phyloP scores from a whole-genome alignment of 2,113 vertebrate genomes.

The human region DNA sequence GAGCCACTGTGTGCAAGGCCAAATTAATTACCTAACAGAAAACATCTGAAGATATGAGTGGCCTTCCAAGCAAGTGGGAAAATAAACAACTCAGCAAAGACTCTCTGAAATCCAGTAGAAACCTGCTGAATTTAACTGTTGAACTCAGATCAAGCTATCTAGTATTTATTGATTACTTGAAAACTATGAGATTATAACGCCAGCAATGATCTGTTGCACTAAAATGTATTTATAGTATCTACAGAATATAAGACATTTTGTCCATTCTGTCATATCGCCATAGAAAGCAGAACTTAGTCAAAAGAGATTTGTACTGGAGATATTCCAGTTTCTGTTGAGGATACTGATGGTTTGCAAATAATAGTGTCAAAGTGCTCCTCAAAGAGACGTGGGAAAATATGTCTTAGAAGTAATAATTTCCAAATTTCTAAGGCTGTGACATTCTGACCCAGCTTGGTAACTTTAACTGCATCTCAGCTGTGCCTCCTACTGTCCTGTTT shows the following conservation, averaged over 20 bases:
- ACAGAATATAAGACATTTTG: conserved; percentile 14
- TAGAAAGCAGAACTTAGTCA: conserved; percentile 58
- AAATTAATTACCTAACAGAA: conserved; percentile 62
- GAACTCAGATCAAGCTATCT: conserved; percentile 4
- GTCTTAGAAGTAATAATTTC: not conserved
- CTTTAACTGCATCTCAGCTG: not conserved
- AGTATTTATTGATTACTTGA: not conserved
- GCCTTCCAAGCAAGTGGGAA: conserved; percentile 24
- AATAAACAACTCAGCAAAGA: not conserved
- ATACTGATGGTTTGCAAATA: not conserved
- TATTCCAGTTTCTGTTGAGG: not conserved
- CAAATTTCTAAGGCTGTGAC: not conserved
- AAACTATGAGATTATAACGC: conserved; percentile 23
- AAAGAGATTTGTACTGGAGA: conserved; percentile 57
- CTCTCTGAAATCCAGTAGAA: conserved; percentile 54
- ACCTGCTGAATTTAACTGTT: conserved; percentile 23
- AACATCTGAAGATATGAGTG: conserved; percentile 55
- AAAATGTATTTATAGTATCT: conserved; percentile 41
- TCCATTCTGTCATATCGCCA: conserved; percentile 48
- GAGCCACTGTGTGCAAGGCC: conserved; percentile 48
- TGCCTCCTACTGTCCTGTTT: not conserved
- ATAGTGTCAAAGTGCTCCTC: conserved; percentile 43
- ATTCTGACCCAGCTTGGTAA: not conserved
- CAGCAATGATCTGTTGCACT: conserved; percentile 34
- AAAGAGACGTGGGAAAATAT: conserved; percentile 10